These are phyloP conservation scores for Solenopsis invicta DNA, from an alignment of 1,140 invertebrate species.

Conservation along the genomic window DNA sequence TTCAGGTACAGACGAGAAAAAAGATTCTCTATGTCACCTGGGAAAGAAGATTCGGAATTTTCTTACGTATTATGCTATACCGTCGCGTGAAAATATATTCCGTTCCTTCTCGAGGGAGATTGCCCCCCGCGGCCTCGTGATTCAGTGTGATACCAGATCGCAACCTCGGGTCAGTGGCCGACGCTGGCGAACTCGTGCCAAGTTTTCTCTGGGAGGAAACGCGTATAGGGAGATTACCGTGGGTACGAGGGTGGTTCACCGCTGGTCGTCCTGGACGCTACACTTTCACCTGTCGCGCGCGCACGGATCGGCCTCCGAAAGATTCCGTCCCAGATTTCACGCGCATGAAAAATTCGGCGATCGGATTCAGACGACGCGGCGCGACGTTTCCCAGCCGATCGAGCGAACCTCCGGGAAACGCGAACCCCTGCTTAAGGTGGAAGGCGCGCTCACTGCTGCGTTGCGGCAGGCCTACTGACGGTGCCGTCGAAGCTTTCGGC, in stretches of 20 bases:
- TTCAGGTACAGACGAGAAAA: slow-evolving; percentile 17
- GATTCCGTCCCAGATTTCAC: neutral
- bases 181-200: slow-evolving; percentile 17
- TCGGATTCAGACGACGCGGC: neutral
- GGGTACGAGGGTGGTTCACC: neutral
- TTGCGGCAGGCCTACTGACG: slow-evolving; percentile 83
- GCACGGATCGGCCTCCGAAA: neutral
- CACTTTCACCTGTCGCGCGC: slow-evolving; percentile 16
- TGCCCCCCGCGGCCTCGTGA: neutral
- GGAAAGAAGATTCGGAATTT: neutral
- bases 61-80: neutral
- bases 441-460: slow-evolving; percentile 82
- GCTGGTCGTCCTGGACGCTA: neutral
- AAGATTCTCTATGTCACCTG: neutral
- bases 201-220: neutral
- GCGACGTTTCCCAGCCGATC: neutral
- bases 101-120: neutral
- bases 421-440: slow-evolving; percentile 50
- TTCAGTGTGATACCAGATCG: slow-evolving; percentile 4
- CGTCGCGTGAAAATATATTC: neutral
- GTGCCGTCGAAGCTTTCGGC: slow-evolving; percentile 73
- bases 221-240: neutral
- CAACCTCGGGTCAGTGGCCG: neutral
- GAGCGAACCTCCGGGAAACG: neutral
- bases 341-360: neutral